These are phyloP conservation scores for Acanthochromis polyacanthus DNA, from an alignment of 2,113 vertebrate species.

Conservation along the genomic window DNA sequence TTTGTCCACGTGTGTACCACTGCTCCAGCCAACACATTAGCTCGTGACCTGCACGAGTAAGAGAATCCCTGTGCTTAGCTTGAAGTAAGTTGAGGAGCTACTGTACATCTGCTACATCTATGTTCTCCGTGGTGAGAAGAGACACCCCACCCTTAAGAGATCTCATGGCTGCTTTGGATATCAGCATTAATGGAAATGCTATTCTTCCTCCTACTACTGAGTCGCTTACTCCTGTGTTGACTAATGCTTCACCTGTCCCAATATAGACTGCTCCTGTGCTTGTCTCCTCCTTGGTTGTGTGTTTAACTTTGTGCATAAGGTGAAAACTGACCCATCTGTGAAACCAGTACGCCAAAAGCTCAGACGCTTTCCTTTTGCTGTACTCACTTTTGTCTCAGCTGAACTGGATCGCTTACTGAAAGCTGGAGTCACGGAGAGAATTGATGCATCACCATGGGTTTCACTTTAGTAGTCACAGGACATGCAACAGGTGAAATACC, in stretches of 20 bases:
- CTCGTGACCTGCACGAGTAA: constrained; percentile 2
- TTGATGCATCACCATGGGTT: background rate
- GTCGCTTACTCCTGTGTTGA: background rate
- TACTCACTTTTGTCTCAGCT: no score
- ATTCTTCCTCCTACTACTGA: background rate
- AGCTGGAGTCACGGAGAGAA: background rate
- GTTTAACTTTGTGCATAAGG: no score
- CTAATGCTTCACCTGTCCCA: no score
- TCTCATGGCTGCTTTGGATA: background rate
- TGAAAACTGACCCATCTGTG: no score
- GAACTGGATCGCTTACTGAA: background rate
- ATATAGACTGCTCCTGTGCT: no score
- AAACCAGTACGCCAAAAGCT: no score
- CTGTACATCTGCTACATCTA: no score
- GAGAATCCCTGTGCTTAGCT: background rate
- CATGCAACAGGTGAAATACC: background rate
- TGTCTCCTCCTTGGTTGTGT: no score
- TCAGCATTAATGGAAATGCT: background rate
- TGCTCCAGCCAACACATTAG: background rate
- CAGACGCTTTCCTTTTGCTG: no score
- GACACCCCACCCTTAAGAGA: background rate
- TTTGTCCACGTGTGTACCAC: no score
- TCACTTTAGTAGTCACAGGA: background rate
- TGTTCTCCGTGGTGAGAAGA: background rate
- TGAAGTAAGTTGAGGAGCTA: background rate